phyloP scores from a whole-genome alignment of 2,888 invertebrate genomes.

The Tipula helvola region DNA sequence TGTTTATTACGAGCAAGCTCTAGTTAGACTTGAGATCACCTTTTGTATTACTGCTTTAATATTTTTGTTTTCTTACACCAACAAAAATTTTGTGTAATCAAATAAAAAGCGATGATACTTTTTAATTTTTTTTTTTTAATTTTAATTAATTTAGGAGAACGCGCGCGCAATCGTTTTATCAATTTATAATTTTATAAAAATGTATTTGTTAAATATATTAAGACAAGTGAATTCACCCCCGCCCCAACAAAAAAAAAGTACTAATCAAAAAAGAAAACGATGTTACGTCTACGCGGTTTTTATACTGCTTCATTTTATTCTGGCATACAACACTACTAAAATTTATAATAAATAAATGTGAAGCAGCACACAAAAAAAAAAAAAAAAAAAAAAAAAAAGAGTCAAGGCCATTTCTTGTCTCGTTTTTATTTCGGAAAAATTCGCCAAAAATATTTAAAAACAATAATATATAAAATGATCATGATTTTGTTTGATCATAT shows the following conservation, averaged over 20 bases:
- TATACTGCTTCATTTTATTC: not conserved
- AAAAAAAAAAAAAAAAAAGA: not conserved
- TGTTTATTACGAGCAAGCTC: not conserved
- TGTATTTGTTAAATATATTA: no score
- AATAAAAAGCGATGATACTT: not conserved
- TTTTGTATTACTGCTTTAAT: not conserved
- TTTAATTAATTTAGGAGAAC: no score
- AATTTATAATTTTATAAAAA: no score
- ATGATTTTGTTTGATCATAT: not conserved
- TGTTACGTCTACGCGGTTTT: not conserved
- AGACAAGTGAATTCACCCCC: not conserved
- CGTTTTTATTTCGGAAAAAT: slow-evolving; percentile 7
- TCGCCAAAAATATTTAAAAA: not conserved
- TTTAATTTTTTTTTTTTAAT: not conserved
- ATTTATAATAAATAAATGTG: not conserved
- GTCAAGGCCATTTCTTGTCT: slow-evolving; percentile 10
- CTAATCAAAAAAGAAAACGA: not conserved
- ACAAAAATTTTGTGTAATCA: not conserved
- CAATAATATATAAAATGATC: not conserved
- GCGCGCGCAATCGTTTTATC: no score
- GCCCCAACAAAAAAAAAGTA: not conserved
- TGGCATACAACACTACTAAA: not conserved
- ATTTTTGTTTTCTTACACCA: not conserved
- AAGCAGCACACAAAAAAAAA: not conserved
- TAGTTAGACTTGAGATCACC: not conserved